phyloP scores from a whole-genome alignment of 2,888 invertebrate species.

The Sphaerophoria taeniata region DNA sequence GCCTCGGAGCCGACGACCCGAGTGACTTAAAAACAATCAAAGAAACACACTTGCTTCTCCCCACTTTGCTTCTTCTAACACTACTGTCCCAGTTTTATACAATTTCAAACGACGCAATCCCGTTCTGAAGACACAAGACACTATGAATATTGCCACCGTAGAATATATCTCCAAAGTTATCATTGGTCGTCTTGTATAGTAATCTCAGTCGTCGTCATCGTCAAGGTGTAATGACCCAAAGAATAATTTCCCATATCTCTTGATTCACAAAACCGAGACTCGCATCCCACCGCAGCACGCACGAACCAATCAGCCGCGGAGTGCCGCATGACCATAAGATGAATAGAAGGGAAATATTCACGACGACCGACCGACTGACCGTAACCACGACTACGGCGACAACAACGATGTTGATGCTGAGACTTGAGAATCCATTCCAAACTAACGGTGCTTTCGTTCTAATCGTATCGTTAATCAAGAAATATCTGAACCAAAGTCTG shows the following conservation, averaged over 20 bases:
- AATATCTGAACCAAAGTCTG: conserved; percentile 58
- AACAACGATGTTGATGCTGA: neutral
- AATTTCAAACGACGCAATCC: conserved; percentile 56
- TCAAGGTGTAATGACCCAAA: conserved; percentile 72
- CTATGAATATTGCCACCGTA: conserved; percentile 52
- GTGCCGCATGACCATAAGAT: conserved; percentile 21
- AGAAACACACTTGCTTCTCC: conserved; percentile 27
- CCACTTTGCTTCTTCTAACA: neutral
- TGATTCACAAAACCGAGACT: conserved; percentile 13
- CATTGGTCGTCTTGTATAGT: too few species aligned
- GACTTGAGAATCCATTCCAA: conserved; percentile 52
- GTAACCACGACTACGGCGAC: neutral
- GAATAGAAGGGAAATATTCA: conserved; percentile 37
- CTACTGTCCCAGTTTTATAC: conserved; percentile 65
- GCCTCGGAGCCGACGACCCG: conserved; percentile 66
- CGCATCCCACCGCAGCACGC: conserved; percentile 14
- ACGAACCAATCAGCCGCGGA: conserved; percentile 38
- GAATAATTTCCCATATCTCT: conserved; percentile 63
- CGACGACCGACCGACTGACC: neutral
- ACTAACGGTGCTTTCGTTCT: conserved; percentile 72
- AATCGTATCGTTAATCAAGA: conserved; percentile 74
- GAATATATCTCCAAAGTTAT: conserved; percentile 9
- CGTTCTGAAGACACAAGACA: conserved; percentile 69
- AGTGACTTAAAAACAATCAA: conserved; percentile 58
- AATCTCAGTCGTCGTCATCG: conserved; percentile 30